Conservation (phyloP, 2,888 invertebrate genomes). For the Erpobdella octoculata region DNA sequence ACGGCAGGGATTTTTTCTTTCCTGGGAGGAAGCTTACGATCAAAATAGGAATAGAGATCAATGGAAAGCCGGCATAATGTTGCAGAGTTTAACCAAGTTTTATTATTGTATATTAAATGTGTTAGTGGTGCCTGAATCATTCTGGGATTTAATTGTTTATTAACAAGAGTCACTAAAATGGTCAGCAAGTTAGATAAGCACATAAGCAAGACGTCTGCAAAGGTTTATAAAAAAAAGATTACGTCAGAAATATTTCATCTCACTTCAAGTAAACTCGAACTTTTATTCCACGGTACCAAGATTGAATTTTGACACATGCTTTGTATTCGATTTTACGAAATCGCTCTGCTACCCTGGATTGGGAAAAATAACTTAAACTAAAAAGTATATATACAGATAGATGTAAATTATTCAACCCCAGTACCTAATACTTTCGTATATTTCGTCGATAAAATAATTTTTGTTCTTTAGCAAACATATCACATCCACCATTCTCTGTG, state of each 20-base stretch:
- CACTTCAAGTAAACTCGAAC: conserved; percentile 46
- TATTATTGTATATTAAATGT: too few relatives aligned
- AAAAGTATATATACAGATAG: not conserved
- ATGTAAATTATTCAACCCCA: not conserved
- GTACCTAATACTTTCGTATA: conserved; percentile 27
- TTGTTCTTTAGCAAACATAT: conserved; percentile 39
- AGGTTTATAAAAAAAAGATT: too few relatives aligned
- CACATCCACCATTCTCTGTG: conserved; percentile 50
- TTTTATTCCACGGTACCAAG: conserved; percentile 48
- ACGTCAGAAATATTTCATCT: too few relatives aligned
- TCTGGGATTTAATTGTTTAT: too few relatives aligned
- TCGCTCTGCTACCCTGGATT: conserved; percentile 46
- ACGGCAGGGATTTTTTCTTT: not conserved
- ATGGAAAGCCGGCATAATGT: too few relatives aligned
- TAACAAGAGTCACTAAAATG: too few relatives aligned
- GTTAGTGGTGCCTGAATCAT: too few relatives aligned
- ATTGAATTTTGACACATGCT: conserved; percentile 46
- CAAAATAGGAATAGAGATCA: not conserved
- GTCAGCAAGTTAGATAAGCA: too few relatives aligned
- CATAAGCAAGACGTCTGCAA: too few relatives aligned
- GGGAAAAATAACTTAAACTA: not conserved
- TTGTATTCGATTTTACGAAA: conserved; percentile 43
- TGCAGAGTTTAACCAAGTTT: too few relatives aligned
- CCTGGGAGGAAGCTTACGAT: not conserved
- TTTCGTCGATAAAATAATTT: conserved; percentile 32